Evolutionary conservation across 2,888 invertebrate genomes (phyloP).

Genomic region (Diadegma fenestrale): DNA sequence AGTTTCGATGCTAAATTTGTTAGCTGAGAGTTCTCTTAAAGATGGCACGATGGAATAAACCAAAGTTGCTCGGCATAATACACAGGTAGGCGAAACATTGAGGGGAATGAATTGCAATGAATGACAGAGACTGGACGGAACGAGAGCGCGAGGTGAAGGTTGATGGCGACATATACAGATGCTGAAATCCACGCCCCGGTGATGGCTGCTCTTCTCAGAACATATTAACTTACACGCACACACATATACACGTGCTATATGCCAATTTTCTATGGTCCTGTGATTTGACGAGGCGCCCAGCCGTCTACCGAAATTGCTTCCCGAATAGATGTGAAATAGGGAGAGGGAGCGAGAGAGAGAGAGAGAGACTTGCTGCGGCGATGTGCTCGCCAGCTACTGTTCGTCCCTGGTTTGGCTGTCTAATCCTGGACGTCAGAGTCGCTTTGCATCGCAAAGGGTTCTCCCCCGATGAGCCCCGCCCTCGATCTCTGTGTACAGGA

Average conservation of each 20-base stretch:
- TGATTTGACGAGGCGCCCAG: constrained; percentile 71
- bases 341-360: constrained; percentile 27
- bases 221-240: constrained; percentile 65
- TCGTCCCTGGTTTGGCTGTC: constrained; percentile 61
- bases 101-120: constrained; percentile 64
- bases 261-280: constrained; percentile 67
- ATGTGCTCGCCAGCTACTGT: constrained; percentile 60
- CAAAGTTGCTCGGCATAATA: constrained; percentile 16
- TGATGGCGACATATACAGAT: constrained; percentile 50
- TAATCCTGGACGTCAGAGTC: constrained; percentile 70
- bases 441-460: constrained; percentile 72
- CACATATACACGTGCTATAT: constrained; percentile 38
- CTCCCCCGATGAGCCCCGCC: constrained; percentile 57
- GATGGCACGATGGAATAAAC: background rate
- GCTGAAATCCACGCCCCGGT: constrained; percentile 76
- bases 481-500: constrained; percentile 56
- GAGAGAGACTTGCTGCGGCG: constrained; percentile 30
- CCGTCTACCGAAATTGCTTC: constrained; percentile 75
- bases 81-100: constrained; percentile 36
- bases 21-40: constrained; percentile 1
- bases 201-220: constrained; percentile 74
- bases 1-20: background rate
- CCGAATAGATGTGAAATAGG: constrained; percentile 69
- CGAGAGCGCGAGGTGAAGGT: constrained; percentile 46
- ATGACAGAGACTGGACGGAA: constrained; percentile 73